Conservation (phyloP, 2,888 invertebrate species). For the Lucinisca nassula region DNA sequence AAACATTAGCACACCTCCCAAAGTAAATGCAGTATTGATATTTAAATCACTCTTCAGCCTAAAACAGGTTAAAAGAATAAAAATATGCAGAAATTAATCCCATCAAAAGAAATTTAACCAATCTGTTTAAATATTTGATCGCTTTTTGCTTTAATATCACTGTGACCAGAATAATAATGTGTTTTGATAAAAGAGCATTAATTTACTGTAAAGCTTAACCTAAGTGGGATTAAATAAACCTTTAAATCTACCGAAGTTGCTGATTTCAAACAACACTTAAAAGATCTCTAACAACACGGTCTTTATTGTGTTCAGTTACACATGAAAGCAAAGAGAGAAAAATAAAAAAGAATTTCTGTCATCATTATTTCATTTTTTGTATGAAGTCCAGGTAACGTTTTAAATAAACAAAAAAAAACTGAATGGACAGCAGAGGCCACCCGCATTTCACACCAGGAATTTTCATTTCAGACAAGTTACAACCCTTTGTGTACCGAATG, state of each 20-base stretch:
- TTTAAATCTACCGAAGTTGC: background rate
- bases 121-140: slow-evolving; percentile 15
- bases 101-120: slow-evolving; percentile 6
- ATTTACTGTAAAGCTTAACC: background rate
- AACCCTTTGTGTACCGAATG: too few species aligned
- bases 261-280: background rate
- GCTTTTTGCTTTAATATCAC: background rate
- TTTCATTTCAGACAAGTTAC: too few species aligned
- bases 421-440: background rate
- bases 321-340: background rate
- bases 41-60: background rate
- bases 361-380: slow-evolving; percentile 1
- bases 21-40: background rate
- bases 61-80: background rate
- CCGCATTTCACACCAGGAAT: too few species aligned
- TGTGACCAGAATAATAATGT: background rate
- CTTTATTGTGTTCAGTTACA: background rate
- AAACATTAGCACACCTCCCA: background rate
- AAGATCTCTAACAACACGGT: slow-evolving; percentile 2
- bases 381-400: background rate
- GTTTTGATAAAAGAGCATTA: background rate
- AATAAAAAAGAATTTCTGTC: background rate
- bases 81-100: background rate
- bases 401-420: background rate
- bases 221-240: slow-evolving; percentile 5